Evolutionary conservation across 2,113 vertebrate species (phyloP).

Genomic region (Erythrolamprus reginae): DNA sequence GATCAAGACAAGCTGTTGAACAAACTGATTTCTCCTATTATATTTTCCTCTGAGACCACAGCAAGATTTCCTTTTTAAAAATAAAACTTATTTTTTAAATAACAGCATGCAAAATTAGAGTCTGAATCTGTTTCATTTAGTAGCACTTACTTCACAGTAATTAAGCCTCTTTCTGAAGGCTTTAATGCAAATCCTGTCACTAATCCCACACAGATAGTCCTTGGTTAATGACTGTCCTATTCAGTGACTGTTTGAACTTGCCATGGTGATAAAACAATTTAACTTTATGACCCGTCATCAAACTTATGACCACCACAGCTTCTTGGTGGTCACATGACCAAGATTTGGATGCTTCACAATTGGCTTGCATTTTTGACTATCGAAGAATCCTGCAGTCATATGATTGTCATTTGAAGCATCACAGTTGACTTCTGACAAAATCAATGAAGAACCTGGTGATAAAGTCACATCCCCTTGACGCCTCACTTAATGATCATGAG

Average conservation of each 20-base stretch:
- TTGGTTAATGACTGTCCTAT: not conserved
- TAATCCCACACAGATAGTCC: not conserved
- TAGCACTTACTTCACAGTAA: not conserved
- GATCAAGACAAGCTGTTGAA: not conserved
- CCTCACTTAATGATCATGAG: not conserved
- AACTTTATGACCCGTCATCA: not conserved
- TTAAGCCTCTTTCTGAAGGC: not conserved
- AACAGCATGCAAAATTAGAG: not conserved
- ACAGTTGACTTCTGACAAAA: not conserved
- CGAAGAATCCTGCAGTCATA: not conserved
- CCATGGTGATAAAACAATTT: not conserved
- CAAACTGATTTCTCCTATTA: not conserved
- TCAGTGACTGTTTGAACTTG: not conserved
- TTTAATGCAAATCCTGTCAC: not conserved
- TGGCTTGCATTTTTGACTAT: not conserved
- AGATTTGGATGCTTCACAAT: not conserved
- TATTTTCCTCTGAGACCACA: not conserved
- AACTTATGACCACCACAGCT: not conserved
- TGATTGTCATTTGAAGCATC: not conserved
- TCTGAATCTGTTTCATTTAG: not conserved
- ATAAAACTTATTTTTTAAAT: not conserved
- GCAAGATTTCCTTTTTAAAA: rapidly evolving
- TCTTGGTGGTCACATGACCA: not conserved
- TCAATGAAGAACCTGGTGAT: not conserved
- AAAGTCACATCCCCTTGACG: not conserved